A percentile compares a stretch with the other conserved stretches of the same genome.
Conservation (phyloP, 1,140 invertebrate species). For the Bombus superbus region DNA sequence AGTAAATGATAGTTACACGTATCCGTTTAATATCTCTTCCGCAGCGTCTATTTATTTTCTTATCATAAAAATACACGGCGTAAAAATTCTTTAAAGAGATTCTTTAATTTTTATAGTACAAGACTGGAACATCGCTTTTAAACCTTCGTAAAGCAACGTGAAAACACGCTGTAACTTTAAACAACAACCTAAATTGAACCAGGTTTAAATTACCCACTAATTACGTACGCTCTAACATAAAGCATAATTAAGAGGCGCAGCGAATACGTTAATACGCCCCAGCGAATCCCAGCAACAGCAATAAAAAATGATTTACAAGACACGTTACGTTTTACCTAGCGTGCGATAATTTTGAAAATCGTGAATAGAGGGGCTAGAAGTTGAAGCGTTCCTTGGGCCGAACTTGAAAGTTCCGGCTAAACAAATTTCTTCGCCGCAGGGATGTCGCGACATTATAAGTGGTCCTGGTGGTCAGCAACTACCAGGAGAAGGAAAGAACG, state of each 20-base stretch:
- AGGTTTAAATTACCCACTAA: background rate
- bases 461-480: constrained; percentile 37
- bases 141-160: too few relatives aligned
- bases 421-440: constrained; percentile 30
- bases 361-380: background rate
- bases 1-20: too few relatives aligned
- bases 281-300: background rate
- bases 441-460: constrained; percentile 29
- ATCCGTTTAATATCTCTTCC: too few relatives aligned
- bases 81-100: background rate
- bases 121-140: background rate
- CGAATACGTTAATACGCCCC: background rate
- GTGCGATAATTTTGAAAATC: background rate
- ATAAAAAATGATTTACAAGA: background rate
- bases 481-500: constrained; percentile 11
- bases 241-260: background rate
- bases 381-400: background rate
- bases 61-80: background rate
- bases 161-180: too few relatives aligned
- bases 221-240: background rate
- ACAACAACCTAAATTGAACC: background rate
- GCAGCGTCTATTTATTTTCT: too few relatives aligned
- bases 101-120: background rate
- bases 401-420: constrained; percentile 21
- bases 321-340: background rate